Percentiles rank a stretch among this genome's conserved stretches.
phyloP scores from a whole-genome alignment of 2,113 vertebrate species.

The Alouatta palliata region DNA sequence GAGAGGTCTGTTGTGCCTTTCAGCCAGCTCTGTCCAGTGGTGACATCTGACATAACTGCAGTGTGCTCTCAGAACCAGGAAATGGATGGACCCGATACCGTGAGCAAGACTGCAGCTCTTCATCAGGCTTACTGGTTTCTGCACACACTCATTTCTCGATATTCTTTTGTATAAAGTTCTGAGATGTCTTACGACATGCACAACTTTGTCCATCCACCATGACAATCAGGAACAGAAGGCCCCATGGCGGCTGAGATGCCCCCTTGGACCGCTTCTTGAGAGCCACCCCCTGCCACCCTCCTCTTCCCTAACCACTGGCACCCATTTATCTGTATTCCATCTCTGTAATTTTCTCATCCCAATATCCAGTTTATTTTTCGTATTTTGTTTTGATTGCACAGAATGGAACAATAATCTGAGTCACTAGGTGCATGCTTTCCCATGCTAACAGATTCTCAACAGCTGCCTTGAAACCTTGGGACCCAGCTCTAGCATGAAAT shows the following conservation, averaged over 20 bases:
- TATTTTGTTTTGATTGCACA: conserved; percentile 31
- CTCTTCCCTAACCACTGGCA: neutral
- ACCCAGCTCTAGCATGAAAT: neutral
- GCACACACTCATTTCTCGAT: rapidly evolving
- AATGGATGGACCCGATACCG: rapidly evolving
- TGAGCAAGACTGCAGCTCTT: neutral
- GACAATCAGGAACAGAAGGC: neutral
- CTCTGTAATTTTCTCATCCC: neutral
- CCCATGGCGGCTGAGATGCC: neutral
- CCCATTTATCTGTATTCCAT: neutral
- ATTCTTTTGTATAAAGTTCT: neutral
- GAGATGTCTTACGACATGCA: neutral
- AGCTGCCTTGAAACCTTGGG: neutral
- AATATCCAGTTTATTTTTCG: neutral
- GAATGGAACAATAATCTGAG: conserved; percentile 13
- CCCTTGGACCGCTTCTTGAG: neutral
- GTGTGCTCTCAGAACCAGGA: neutral
- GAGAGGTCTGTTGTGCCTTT: neutral
- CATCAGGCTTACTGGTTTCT: neutral
- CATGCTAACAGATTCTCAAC: neutral
- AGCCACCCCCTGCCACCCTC: neutral
- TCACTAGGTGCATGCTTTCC: neutral
- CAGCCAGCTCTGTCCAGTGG: neutral
- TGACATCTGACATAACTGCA: neutral
- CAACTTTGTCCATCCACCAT: neutral